phyloP scores from a whole-genome alignment of 2,797 vertebrate genomes.

The Darevskia mixta region DNA sequence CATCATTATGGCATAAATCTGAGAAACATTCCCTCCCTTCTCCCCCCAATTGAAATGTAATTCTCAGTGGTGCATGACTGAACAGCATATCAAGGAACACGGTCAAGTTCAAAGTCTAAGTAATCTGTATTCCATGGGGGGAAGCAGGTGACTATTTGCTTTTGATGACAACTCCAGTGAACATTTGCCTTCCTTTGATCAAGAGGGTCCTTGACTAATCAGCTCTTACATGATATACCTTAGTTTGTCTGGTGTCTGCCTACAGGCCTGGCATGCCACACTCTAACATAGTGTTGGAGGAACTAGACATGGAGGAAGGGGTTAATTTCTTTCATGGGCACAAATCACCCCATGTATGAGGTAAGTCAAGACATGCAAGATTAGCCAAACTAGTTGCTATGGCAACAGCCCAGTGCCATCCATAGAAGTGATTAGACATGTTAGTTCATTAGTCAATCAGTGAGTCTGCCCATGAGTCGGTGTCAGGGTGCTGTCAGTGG shows the following conservation, averaged over 20 bases:
- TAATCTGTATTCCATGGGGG: neutral
- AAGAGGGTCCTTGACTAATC: neutral
- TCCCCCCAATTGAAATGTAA: neutral
- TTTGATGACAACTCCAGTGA: neutral
- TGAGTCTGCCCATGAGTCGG: no score
- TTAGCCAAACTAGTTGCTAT: no score
- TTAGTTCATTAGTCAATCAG: no score
- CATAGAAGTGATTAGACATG: no score
- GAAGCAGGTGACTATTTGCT: neutral
- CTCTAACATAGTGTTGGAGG: no score
- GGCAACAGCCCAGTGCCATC: no score
- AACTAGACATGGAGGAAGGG: no score
- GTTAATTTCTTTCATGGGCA: no score
- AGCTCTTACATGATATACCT: neutral
- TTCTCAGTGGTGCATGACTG: neutral
- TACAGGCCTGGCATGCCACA: neutral
- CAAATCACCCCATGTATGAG: no score
- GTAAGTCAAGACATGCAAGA: no score
- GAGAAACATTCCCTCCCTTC: neutral
- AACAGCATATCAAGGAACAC: neutral
- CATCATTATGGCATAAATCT: neutral
- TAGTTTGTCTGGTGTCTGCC: neutral
- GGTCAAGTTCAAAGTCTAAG: neutral
- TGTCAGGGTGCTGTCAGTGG: no score
- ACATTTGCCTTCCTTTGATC: neutral